phyloP scores from a whole-genome alignment of 1,140 invertebrate genomes.

The Papilio polyxenes region DNA sequence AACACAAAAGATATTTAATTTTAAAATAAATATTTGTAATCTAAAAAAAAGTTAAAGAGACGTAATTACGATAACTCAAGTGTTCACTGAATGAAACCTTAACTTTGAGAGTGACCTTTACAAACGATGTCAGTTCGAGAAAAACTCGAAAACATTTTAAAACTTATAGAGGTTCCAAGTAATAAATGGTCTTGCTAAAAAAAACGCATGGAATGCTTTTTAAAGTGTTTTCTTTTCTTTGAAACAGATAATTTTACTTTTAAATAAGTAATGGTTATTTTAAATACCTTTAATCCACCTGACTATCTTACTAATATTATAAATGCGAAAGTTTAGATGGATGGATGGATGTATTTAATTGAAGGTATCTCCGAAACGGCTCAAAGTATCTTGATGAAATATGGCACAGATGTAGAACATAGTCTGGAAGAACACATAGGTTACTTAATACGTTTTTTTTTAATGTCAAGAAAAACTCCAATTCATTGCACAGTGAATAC shows the following conservation, averaged over 20 bases:
- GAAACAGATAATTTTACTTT: neutral
- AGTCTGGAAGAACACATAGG: too few relatives aligned
- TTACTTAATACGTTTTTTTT: too few relatives aligned
- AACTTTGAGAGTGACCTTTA: slow-evolving; percentile 36
- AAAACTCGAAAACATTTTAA: slow-evolving; percentile 29
- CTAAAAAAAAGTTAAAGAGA: neutral
- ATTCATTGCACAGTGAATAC: too few relatives aligned
- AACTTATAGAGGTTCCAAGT: slow-evolving; percentile 23
- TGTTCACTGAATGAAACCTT: slow-evolving; percentile 32
- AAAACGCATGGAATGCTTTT: slow-evolving; percentile 4
- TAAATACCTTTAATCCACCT: neutral
- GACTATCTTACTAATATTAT: too few relatives aligned
- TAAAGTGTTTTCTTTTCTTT: neutral
- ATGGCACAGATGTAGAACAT: too few relatives aligned
- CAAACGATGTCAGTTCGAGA: slow-evolving; percentile 35
- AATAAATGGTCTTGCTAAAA: slow-evolving; percentile 7
- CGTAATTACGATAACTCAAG: slow-evolving; percentile 29
- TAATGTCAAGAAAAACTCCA: too few relatives aligned
- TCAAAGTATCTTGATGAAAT: too few relatives aligned
- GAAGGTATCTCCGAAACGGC: too few relatives aligned
- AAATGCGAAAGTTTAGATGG: too few relatives aligned
- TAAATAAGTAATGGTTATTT: neutral
- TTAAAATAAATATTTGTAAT: neutral
- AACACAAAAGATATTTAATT: neutral
- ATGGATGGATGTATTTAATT: too few relatives aligned